Base-by-base conservation (phyloP, 37 sponge, comb jelly and placozoan species). In the Amphimedon queenslandica region DNA sequence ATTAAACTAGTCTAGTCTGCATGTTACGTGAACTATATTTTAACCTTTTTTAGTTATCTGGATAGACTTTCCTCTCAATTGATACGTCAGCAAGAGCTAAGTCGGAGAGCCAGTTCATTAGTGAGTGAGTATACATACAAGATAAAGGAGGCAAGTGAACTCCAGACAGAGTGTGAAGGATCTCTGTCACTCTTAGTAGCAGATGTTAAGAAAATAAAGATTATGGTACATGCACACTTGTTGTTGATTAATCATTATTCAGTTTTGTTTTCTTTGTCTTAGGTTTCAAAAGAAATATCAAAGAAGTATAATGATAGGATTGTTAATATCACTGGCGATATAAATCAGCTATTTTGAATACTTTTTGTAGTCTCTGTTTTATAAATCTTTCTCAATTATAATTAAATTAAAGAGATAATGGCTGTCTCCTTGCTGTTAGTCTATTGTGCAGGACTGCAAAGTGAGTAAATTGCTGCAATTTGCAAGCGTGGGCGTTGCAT, bases 311-410 rank as follows among this genome's bases (percentile, higher is more conserved):
- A 63, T 10, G n/a, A 30, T 63, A 30, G 64, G 16, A 10, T 11
- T 63, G 32, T 63, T 23, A 63, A 63, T 63, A 24, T 63, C 8
- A 29, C 16, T 11, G 32, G 64, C 8, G 64, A 63, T 11, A 10
- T 30, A 11, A 63, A 63, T 29, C 64, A 24, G 16, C n/a, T 63
- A 63, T 63, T n/a, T n/a, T n/a, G n/a, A n/a, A n/a, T n/a, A n/a
- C n/a, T n/a, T n/a, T n/a, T n/a, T n/a, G n/a, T n/a, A n/a, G n/a
- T n/a, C n/a, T n/a, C n/a, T n/a, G n/a, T n/a, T n/a, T n/a, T n/a
- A n/a, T n/a, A n/a, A n/a, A n/a, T n/a, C n/a, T n/a, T n/a, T n/a
- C n/a, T n/a, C n/a, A n/a, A n/a, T n/a, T n/a, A n/a, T n/a, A n/a
- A n/a, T n/a, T n/a, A n/a, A n/a, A n/a, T n/a, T n/a, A n/a, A n/a